Base-by-base conservation (phyloP, 1,140 invertebrate genomes). In the Macrobrachium nipponense region DNA sequence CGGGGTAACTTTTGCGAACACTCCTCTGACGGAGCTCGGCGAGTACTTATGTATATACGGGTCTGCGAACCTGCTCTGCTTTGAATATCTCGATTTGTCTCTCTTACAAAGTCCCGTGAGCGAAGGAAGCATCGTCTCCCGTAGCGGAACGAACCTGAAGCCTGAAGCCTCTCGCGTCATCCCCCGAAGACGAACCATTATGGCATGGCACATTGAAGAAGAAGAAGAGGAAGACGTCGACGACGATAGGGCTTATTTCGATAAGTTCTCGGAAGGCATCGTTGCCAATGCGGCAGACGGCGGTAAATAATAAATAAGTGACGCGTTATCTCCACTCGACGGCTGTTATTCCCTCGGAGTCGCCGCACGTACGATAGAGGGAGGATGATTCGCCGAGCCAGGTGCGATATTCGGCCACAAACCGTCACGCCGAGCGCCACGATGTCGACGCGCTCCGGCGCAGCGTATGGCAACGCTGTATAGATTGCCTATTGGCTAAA, bases 401-500 rank as follows among this genome's bases (percentile, higher is more conserved):
- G 43, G 27, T 36, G 36, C 44, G 14, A 58, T 18, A 6, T 43
- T 62, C 62, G n/a, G 4, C 43, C 11, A 27, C 15, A 43, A 20
- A 62, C 7, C 11, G 15, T 23, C n/a, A 44, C 36, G 27, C 27
- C 20, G 27, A n/a, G 27, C 11, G 12, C 15, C 17, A 7, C 6
- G 27, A 60, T 43, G 18, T 43, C n/a, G n/a, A n/a, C n/a, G n/a
- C n/a, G n/a, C n/a, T n/a, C n/a, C n/a, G n/a, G n/a, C n/a, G 17
- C 12, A 12, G 44, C 12, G 5, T 18, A 27, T 82, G 81, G 81
- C 62, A 62, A 43, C 70, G n/a, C 72, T 76, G 70, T 0, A 17
- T 51, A 8, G 23, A 15, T 75, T 62, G 68, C 60, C 81, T 82
- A 82, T 82, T 73, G 81, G 70, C 70, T 82, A 76, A 82, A 82